Conservation (phyloP, 2,797 vertebrate species). For the Sternarchorhynchus goeldii region DNA sequence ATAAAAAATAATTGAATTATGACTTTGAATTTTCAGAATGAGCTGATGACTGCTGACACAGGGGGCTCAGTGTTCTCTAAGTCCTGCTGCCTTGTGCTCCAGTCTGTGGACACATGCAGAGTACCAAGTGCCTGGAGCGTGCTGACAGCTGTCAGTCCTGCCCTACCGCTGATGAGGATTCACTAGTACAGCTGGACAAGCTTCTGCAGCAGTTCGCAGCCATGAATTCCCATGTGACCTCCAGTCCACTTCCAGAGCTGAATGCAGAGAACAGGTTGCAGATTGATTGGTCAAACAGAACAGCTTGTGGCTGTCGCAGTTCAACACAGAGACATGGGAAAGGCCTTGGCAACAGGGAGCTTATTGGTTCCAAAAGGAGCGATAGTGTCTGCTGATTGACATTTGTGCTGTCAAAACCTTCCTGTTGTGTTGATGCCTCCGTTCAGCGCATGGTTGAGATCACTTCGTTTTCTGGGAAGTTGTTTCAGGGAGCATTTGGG, state of each 20-base stretch:
- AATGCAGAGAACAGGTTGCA: not conserved
- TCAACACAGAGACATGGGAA: not conserved
- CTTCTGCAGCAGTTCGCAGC: not conserved
- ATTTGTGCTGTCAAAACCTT: not conserved
- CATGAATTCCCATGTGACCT: not conserved
- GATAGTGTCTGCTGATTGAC: not conserved
- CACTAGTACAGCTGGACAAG: not conserved
- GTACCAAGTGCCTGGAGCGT: not conserved
- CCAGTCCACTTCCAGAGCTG: too few species aligned
- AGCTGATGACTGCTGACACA: not conserved
- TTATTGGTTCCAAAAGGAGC: not conserved
- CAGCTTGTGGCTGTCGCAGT: not conserved
- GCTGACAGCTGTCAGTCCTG: constrained; percentile 14
- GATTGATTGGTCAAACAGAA: not conserved
- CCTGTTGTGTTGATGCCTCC: not conserved
- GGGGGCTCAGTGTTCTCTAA: not conserved
- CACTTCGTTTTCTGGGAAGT: constrained; percentile 2
- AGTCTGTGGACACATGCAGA: not conserved
- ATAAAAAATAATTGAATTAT: not conserved
- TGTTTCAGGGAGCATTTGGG: not conserved
- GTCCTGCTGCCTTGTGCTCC: not conserved
- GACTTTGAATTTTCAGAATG: not conserved
- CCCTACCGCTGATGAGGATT: not conserved
- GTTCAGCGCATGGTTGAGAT: not conserved
- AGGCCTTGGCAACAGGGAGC: not conserved